Evolutionary conservation across 2,113 vertebrate genomes (phyloP), one percentile per base, ranked within the genome.

Genomic region (Cyprinodon tularosa): DNA sequence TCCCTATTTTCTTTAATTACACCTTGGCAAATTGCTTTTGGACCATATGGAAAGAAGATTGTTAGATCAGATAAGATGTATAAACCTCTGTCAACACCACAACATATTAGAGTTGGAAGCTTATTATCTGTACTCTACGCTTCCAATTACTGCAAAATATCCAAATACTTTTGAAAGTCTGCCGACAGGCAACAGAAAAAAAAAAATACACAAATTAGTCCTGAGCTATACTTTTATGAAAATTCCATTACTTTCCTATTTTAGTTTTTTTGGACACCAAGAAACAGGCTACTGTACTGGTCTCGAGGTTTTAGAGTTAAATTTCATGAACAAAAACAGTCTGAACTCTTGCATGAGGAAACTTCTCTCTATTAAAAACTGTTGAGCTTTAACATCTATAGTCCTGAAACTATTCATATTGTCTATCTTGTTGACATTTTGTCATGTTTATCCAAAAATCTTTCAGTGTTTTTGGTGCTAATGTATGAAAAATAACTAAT

Each of bases 1-100:
- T 93, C 82, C 90, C 91, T 88, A 94, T 95, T 93, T 92, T 92
- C 91, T 89, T 95, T 95, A 95, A 95, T 95, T 94, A 94, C 91
- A 92, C 85, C 81, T 81, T 77, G 71, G 89, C 88, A 93, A 93
- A 93, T 94, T 94, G 93, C 91, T 89, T 89, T 90, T 87, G 80
- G 84, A 71, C 83, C 90, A 88, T 92, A 92, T 91, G 92, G 91
- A 93, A 90, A 88, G 88, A 84, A 90, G 91, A 94, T 94, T 94
- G 93, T 93, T 91, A 93, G 91, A 93, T 87, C 84, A 94, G 94
- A 95, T 95, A 93, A 93, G 90, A 95, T 93, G 92, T 90, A 93
- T 90, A 92, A 93, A 94, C 88, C 90, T 93, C 94, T 94, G 92
- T 95, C 94, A 95, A 87, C 94, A 87, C 93, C 85, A 81, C 70